Evolutionary conservation across 35 echinoderm and acorn worm genomes (phyloP), one percentile per base, ranked within the genome.

Genomic region (Heliocidaris tuberculata): DNA sequence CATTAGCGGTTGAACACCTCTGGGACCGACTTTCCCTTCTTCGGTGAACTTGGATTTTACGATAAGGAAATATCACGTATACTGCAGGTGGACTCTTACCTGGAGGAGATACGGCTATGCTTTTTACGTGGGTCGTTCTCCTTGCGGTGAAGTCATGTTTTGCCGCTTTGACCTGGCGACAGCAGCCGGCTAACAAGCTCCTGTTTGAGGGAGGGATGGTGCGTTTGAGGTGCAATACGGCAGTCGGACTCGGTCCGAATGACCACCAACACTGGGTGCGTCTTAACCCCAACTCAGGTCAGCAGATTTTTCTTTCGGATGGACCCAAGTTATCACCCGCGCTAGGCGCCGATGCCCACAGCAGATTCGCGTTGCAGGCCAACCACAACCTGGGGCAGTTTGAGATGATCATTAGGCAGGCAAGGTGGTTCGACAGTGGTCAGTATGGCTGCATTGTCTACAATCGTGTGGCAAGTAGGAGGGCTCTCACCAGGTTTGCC

Each of bases 211-310:
- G 95, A 48, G 85, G 94, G 13, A 27, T 48, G 86, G 93, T 96
- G 0, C 94, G 50, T 13, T 59, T 96, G 27, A 86, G 60, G 5
- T 96, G 95, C 47, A 59, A 59, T 4, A 88, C 94, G 13, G 86
- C 61, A 9, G 17, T 86, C 5, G 94, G 86, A 31, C 86, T 96
- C 31, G 60, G 49, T 61, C 42, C 31, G n/a, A 32, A 56, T 47
- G 95, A 96, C 32, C 86, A 96, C 21, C 95, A 96, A 13, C 95
- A 96, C 86, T 96, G 95, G 95, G 95, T 96, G 32, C 85, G 86
- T 10, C 86, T 96, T 6, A 78, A 94, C 47, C 48, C 85, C 27
- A 56, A 35, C 8, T 59, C 59, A 11, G 86, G 86, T 52, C 93
- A 96, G 32, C 95, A 96, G 48, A 90, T 86, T 1, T 96, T 96